phyloP scores from a whole-genome alignment of 2,113 vertebrate genomes.

The Cyprinodon variegatus region DNA sequence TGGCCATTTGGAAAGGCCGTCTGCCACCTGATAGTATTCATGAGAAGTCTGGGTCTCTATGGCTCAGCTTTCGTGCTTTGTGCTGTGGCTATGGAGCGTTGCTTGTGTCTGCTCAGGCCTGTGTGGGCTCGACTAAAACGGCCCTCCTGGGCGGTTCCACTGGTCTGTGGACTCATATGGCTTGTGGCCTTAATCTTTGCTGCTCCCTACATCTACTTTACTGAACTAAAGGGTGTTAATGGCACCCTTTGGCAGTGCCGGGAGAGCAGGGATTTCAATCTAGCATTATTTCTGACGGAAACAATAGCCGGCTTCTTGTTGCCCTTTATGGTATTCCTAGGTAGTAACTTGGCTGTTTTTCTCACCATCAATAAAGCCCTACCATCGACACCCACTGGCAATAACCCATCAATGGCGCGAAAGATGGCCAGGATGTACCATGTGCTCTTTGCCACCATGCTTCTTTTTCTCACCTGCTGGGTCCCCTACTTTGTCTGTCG shows the following conservation, averaged over 20 bases:
- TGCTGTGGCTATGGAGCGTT: conserved; percentile 79
- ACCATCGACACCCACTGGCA: conserved; percentile 34
- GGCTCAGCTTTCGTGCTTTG: conserved; percentile 78
- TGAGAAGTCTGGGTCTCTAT: conserved; percentile 78
- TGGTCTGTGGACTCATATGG: conserved; percentile 74
- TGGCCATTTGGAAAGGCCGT: conserved; percentile 71
- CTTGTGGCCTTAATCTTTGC: conserved; percentile 61
- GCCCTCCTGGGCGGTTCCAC: conserved; percentile 76
- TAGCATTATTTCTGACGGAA: conserved; percentile 68
- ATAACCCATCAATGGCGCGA: conserved; percentile 33
- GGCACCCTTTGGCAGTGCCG: conserved; percentile 31
- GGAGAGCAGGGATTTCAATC: conserved; percentile 22
- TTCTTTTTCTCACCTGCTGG: conserved; percentile 83
- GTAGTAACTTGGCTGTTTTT: conserved; percentile 76
- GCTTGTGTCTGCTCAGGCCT: conserved; percentile 78
- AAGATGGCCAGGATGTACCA: conserved; percentile 76
- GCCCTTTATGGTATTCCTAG: conserved; percentile 78
- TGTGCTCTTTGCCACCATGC: conserved; percentile 79
- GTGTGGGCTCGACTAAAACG: conserved; percentile 77
- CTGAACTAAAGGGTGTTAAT: accelerated
- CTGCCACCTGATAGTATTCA: conserved; percentile 73
- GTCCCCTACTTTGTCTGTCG: conserved; percentile 82
- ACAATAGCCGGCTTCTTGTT: conserved; percentile 75
- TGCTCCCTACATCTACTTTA: conserved; percentile 66
- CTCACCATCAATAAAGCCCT: conserved; percentile 43